These are phyloP conservation scores for Poecile montanus DNA, from an alignment of 2,797 vertebrate species.

Conservation along the genomic window DNA sequence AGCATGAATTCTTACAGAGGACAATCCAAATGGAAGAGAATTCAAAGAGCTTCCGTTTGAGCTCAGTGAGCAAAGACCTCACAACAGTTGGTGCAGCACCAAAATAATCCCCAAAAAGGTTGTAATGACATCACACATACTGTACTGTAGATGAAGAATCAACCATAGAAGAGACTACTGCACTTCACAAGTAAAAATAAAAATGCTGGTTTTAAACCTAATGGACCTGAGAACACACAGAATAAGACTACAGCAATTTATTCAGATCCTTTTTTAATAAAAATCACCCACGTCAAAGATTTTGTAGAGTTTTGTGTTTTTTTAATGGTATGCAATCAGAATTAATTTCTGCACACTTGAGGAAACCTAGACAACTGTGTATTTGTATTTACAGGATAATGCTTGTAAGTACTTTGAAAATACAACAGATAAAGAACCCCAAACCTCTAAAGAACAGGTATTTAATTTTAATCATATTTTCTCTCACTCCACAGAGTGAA, in stretches of 20 bases:
- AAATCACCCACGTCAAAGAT: not conserved
- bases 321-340: not conserved
- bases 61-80: not conserved
- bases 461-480: not conserved
- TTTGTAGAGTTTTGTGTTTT: not conserved
- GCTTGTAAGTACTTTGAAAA: not conserved
- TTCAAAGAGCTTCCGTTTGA: not conserved
- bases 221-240: not conserved
- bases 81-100: fast-evolving
- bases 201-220: not conserved
- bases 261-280: not conserved
- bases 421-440: not conserved
- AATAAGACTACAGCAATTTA: not conserved
- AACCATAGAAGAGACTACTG: not conserved
- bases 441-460: not conserved
- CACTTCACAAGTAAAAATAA: not conserved
- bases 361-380: not conserved
- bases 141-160: not conserved
- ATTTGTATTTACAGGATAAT: not conserved
- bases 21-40: not conserved
- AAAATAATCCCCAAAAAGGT: not conserved
- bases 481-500: not conserved
- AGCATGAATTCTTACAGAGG: not conserved
- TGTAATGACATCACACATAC: not conserved
- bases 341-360: not conserved